A percentile compares a stretch with the other conserved stretches of the same genome.
Conservation (phyloP, 2,888 invertebrate species). For the Eupsilia transversa region DNA sequence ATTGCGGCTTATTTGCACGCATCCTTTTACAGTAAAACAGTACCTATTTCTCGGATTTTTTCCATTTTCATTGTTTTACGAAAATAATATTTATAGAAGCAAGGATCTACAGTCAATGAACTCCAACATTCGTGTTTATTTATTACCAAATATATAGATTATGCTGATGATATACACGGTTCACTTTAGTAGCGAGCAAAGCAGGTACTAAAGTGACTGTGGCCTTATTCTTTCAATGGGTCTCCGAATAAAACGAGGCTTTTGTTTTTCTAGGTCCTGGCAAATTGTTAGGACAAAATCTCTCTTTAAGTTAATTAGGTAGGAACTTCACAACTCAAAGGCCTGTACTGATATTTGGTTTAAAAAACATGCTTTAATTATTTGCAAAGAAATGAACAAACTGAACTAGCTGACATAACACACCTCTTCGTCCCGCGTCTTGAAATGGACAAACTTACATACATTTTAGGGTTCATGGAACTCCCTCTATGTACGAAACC, state of each 20-base stretch:
- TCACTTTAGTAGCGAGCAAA: background rate
- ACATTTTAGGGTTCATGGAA: background rate
- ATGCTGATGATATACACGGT: background rate
- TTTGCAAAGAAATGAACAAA: background rate
- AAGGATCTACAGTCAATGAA: background rate
- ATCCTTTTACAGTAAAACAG: constrained; percentile 18
- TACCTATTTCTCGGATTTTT: constrained; percentile 1
- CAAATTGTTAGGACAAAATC: constrained; percentile 38
- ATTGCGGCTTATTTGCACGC: constrained; percentile 37
- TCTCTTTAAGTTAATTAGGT: constrained; percentile 35
- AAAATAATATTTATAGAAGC: background rate
- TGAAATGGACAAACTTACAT: background rate
- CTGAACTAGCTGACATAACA: background rate
- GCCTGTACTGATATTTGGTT: background rate
- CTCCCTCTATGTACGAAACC: background rate
- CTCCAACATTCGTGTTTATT: background rate
- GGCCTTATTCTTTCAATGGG: constrained; percentile 31
- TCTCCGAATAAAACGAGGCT: constrained; percentile 30
- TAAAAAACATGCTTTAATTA: constrained; percentile 1
- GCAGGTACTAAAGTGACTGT: background rate
- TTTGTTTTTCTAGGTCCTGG: constrained; percentile 29
- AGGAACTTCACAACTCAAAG: constrained; percentile 17
- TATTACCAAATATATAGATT: background rate
- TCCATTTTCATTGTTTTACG: constrained; percentile 8
- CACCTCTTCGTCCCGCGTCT: background rate